These are phyloP conservation scores for Drosophila macrothrix DNA, from an alignment of 2,888 invertebrate genomes.

Conservation along the genomic window DNA sequence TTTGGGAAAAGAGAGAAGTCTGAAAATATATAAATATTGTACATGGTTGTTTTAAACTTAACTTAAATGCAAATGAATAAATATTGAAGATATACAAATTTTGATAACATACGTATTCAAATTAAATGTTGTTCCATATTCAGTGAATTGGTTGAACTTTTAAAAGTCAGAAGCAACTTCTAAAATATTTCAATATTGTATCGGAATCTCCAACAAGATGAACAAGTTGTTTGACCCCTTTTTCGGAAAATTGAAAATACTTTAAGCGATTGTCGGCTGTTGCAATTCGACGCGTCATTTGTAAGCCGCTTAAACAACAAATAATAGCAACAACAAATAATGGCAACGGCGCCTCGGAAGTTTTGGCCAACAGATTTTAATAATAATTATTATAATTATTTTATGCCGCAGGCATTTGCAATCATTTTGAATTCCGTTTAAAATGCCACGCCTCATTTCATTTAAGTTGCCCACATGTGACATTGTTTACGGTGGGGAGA, in stretches of 20 bases:
- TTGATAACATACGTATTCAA: not conserved
- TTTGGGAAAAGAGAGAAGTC: not conserved
- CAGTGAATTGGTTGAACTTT: not conserved
- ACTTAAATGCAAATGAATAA: not conserved
- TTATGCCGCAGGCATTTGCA: slow-evolving; percentile 38
- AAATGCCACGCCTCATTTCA: slow-evolving; percentile 42
- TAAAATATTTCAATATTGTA: not conserved
- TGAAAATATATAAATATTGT: not conserved
- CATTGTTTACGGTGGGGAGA: not conserved
- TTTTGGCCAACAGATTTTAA: slow-evolving; percentile 36
- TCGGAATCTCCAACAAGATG: not conserved
- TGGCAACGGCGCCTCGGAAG: slow-evolving; percentile 5
- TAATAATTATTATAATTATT: slow-evolving; percentile 64
- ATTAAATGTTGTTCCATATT: not conserved
- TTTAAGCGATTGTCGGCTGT: slow-evolving; percentile 22
- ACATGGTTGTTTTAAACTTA: not conserved
- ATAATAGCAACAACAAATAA: slow-evolving; percentile 1
- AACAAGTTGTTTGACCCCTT: not conserved
- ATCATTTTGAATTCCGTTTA: slow-evolving; percentile 12
- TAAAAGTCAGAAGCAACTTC: not conserved
- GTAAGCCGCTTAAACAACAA: slow-evolving; percentile 49
- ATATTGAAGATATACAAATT: not conserved
- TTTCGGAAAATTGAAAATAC: not conserved
- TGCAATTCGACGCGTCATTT: slow-evolving; percentile 49
- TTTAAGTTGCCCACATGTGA: slow-evolving; percentile 20